Evolutionary conservation across 1,140 invertebrate genomes (phyloP).

Genomic region (Bacillus rossius): DNA sequence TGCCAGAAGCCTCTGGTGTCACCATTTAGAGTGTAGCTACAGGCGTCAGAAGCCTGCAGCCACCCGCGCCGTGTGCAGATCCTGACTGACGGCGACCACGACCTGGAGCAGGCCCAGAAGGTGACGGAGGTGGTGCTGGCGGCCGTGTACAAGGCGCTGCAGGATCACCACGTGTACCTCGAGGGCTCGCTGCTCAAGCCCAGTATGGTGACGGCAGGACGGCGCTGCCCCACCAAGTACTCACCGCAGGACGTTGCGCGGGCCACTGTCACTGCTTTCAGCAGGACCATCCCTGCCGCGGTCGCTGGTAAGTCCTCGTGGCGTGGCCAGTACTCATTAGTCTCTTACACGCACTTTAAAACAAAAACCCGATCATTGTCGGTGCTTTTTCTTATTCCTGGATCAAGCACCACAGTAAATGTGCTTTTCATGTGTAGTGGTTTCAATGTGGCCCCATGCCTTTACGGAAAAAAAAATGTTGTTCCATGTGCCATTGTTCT

Average conservation of each 20-base stretch:
- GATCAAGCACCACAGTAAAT: not conserved
- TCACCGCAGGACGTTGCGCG: slow-evolving; percentile 62
- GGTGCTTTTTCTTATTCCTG: not conserved
- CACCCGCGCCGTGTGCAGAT: slow-evolving; percentile 41
- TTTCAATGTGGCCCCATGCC: too few species aligned
- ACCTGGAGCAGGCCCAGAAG: slow-evolving; percentile 55
- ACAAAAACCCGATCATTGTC: not conserved
- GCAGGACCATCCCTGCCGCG: slow-evolving; percentile 84
- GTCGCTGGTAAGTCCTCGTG: slow-evolving; percentile 61
- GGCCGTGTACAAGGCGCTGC: slow-evolving; percentile 62
- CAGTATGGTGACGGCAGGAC: slow-evolving; percentile 66
- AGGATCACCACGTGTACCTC: slow-evolving; percentile 64
- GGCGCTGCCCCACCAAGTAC: slow-evolving; percentile 47
- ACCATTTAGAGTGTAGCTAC: too few species aligned
- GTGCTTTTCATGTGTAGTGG: too few species aligned
- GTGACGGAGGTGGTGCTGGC: slow-evolving; percentile 58
- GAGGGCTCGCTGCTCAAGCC: slow-evolving; percentile 68
- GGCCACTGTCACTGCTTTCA: slow-evolving; percentile 89
- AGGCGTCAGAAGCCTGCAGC: too few species aligned
- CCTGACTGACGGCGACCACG: slow-evolving; percentile 61
- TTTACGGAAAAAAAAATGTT: too few species aligned
- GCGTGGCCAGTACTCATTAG: not conserved
- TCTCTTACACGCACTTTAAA: not conserved
- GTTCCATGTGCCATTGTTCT: too few species aligned
- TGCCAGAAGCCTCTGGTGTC: too few species aligned